Conservation (phyloP, 1,140 invertebrate species). For the Trissolcus basalis region DNA sequence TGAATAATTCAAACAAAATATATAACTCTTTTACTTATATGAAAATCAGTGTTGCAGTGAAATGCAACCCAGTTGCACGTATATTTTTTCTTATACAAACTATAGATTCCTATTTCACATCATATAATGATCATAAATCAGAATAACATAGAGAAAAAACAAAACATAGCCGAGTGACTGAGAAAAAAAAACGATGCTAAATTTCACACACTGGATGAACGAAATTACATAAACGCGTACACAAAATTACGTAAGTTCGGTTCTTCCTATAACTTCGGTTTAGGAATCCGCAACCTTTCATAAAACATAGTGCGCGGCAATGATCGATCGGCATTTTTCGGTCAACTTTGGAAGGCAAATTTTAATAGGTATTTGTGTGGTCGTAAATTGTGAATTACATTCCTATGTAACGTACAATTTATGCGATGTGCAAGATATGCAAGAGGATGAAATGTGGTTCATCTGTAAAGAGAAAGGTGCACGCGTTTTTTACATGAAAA, state of each 20-base stretch:
- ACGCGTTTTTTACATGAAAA: conserved; percentile 30
- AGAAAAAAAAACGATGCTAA: conserved; percentile 21
- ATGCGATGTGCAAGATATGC: conserved; percentile 40
- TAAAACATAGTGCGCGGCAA: conserved; percentile 23
- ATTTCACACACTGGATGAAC: conserved; percentile 41
- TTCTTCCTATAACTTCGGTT: conserved; percentile 3
- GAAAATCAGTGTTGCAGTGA: conserved; percentile 1
- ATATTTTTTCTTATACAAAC: neutral
- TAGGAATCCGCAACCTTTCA: conserved; percentile 13
- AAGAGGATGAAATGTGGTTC: conserved; percentile 47
- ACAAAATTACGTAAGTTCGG: conserved; percentile 15
- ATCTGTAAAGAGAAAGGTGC: conserved; percentile 46
- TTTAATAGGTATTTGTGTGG: conserved; percentile 28
- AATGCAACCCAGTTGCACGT: conserved; percentile 6
- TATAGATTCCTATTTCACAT: conserved; percentile 30
- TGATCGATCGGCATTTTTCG: conserved; percentile 35
- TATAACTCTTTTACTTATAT: neutral
- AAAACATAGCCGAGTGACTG: neutral
- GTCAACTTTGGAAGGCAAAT: neutral
- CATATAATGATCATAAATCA: conserved; percentile 39
- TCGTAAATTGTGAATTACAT: conserved; percentile 42
- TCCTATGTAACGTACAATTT: conserved; percentile 36
- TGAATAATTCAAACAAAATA: neutral
- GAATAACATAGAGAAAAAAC: conserved; percentile 29
- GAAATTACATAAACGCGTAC: conserved; percentile 27